phyloP scores from a whole-genome alignment of 2,113 vertebrate genomes.

The Pterocles orientalis region DNA sequence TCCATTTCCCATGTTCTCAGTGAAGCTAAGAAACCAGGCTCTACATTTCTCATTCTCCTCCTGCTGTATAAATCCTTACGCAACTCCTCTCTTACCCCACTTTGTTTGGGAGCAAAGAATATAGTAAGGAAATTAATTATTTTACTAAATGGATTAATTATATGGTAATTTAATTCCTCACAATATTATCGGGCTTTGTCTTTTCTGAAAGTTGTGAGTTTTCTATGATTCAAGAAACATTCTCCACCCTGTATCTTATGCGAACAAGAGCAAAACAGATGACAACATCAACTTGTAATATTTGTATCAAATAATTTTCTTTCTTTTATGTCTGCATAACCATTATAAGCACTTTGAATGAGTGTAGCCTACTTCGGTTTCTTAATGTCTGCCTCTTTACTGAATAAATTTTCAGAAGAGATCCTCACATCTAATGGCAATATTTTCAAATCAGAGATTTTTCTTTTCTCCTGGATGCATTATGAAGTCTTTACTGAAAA shows the following conservation, averaged over 20 bases:
- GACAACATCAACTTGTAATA: neutral
- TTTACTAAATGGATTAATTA: neutral
- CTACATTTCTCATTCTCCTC: neutral
- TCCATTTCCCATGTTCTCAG: neutral
- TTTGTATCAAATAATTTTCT: neutral
- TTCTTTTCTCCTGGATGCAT: rapidly evolving
- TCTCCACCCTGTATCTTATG: neutral
- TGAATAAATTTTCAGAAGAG: neutral
- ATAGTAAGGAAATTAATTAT: neutral
- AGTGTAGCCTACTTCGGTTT: neutral
- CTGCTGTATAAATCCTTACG: neutral
- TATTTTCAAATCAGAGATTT: neutral
- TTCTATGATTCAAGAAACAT: neutral
- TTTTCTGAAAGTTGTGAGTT: neutral
- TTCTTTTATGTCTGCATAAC: neutral
- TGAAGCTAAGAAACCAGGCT: neutral
- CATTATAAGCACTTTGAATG: neutral
- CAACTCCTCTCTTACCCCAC: rapidly evolving
- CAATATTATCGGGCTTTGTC: neutral
- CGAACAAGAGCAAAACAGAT: neutral
- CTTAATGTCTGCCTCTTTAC: neutral
- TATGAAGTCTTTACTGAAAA: neutral
- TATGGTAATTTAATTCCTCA: neutral
- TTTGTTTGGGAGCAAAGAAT: neutral
- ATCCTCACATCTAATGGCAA: neutral